These are phyloP conservation scores for Ceuthmochares aereus DNA, from an alignment of 2,113 vertebrate genomes.

Conservation along the genomic window DNA sequence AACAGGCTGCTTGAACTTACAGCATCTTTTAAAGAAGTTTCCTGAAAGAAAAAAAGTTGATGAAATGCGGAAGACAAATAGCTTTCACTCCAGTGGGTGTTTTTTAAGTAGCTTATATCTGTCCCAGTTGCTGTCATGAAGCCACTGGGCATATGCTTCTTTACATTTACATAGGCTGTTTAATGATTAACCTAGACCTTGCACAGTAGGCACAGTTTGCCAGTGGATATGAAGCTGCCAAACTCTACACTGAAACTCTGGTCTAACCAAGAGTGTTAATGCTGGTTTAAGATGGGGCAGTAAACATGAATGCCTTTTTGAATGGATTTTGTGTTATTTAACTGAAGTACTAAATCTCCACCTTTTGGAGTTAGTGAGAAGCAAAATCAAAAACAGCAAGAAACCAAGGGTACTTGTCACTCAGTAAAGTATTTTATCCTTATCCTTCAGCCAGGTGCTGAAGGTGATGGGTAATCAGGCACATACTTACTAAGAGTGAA, in stretches of 20 bases:
- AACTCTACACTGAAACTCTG: neutral
- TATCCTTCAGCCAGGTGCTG: neutral
- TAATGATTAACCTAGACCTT: neutral
- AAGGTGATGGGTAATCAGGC: neutral
- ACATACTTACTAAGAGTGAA: neutral
- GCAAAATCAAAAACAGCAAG: neutral
- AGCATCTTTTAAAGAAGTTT: conserved; percentile 3
- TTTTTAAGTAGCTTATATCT: neutral
- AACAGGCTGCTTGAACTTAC: neutral
- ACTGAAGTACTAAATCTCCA: neutral
- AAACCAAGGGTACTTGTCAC: neutral
- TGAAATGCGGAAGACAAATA: conserved; percentile 25
- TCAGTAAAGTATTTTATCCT: neutral
- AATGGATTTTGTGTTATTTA: neutral
- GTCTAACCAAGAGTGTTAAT: neutral
- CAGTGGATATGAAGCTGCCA: neutral
- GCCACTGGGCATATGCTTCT: neutral
- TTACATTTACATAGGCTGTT: neutral
- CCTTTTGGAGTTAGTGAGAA: neutral
- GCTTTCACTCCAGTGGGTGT: neutral
- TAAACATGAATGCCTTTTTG: neutral
- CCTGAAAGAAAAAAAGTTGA: conserved; percentile 14
- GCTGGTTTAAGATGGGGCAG: neutral
- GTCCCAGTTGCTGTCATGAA: neutral
- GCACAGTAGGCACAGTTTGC: neutral